These are phyloP conservation scores for Aurelia aurita DNA, from an alignment of 30 jellyfish, hydroid and myxozoan genomes.

Conservation along the genomic window DNA sequence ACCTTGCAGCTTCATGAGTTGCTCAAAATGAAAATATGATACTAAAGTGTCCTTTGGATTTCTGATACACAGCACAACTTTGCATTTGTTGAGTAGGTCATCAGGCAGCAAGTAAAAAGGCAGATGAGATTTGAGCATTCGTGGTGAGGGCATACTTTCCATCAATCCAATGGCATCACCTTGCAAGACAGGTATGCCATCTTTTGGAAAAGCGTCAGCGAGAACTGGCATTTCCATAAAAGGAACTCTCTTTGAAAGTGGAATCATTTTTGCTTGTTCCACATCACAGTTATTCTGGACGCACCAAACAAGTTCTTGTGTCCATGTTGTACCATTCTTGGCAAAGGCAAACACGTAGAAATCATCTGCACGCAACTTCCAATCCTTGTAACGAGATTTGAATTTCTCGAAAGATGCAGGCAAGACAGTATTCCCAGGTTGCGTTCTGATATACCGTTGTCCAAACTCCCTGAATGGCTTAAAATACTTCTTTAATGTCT, in stretches of 20 bases:
- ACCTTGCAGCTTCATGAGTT: constrained; percentile 1
- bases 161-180: not conserved
- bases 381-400: constrained; percentile 1
- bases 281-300: not conserved
- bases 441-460: constrained; percentile 13
- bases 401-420: constrained; percentile 50
- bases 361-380: constrained; percentile 46
- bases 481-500: not conserved
- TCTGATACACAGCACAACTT: constrained; percentile 45
- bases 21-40: constrained; percentile 39
- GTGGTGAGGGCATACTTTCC: constrained; percentile 40
- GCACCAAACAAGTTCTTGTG: constrained; percentile 39
- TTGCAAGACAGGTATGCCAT: not conserved
- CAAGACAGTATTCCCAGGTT: constrained; percentile 37
- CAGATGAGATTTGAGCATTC: constrained; percentile 32
- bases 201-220: not conserved
- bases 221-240: constrained; percentile 1
- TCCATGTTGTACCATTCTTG: constrained; percentile 65
- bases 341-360: constrained; percentile 15
- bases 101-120: constrained; percentile 60
- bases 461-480: not conserved
- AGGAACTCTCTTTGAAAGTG: constrained; percentile 2
- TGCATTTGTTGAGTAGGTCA: constrained; percentile 35
- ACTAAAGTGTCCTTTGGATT: constrained; percentile 59
- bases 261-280: not conserved